Base-by-base conservation (phyloP, 2,113 vertebrate genomes). In the Prinia subflava region DNA sequence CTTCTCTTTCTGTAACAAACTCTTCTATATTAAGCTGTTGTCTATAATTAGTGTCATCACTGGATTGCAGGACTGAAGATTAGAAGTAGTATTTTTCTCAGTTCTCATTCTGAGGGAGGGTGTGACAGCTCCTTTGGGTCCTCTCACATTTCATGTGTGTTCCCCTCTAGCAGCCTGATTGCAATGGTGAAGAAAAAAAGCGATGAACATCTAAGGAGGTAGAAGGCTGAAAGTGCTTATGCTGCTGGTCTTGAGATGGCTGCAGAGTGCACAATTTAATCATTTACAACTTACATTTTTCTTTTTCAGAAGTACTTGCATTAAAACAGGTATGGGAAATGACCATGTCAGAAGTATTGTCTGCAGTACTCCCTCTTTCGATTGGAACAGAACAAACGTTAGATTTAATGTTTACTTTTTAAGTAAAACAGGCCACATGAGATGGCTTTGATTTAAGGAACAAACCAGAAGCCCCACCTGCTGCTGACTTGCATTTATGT, bases 401-500 rank as follows among this genome's bases (percentile, higher is more conserved):
- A 20, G 16, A 5, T 47, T 6, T 37, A 8, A 23, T 21, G 24
- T 56, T 63, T 56, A 21, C 9, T 76, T 80, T 67, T n/a, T 17
- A 39, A 74, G 19, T 42, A 35, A 37, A 87, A n/a, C 6, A 15
- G 14, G 15, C 21, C 39, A n/a, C 44, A 30, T 33, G 47, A 82
- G 9, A 30, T 42, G 70, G 60, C 52, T 79, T 47, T 55, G 16
- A 71, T 37, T 63, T 12, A 44, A 75, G 42, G 44, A 24, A 31
- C 55, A 33, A 28, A 23, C 8, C 46, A 14, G 41, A 18, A 15
- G 1, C 22, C 16, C 3, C 12, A 15, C 1, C 9, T 71, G 21
- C 21, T 64, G 19, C n/a, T 24, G 47, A 13, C 9, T 11, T 28
- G 27, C 0, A 1, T 11, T 2, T 8, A 2, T 15, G n/a, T 60